Conservation (phyloP, 1,140 invertebrate species). For the Drosophila prosaltans region DNA sequence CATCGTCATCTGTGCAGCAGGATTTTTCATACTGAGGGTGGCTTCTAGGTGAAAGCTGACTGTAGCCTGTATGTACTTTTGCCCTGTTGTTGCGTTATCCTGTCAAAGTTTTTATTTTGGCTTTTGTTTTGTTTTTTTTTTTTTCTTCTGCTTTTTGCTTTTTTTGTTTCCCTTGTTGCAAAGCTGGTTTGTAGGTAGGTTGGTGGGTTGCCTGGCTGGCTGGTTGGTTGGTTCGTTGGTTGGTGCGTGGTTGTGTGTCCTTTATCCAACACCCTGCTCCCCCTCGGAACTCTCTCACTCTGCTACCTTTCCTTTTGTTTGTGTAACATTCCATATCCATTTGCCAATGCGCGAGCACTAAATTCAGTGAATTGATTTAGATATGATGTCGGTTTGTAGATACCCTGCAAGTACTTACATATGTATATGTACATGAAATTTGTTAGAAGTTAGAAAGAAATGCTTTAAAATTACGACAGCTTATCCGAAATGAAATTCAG, state of each 20-base stretch:
- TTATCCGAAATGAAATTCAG: no score
- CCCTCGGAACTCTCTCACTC: slow-evolving; percentile 19
- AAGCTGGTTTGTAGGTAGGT: slow-evolving; percentile 4
- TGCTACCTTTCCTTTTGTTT: slow-evolving; percentile 53
- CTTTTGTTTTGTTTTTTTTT: not conserved
- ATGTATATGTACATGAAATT: no score
- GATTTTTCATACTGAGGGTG: not conserved
- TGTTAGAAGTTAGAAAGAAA: no score
- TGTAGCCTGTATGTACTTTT: slow-evolving; percentile 4
- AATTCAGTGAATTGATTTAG: not conserved
- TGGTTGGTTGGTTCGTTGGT: slow-evolving; percentile 23
- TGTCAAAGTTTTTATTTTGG: slow-evolving; percentile 15
- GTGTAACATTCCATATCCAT: slow-evolving; percentile 79
- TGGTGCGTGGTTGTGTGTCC: slow-evolving; percentile 47
- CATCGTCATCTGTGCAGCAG: not conserved
- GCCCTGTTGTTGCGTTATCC: not conserved
- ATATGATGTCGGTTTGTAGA: not conserved
- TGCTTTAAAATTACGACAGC: no score
- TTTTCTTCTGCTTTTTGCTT: not conserved
- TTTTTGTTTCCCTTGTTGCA: not conserved
- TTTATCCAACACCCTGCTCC: slow-evolving; percentile 40
- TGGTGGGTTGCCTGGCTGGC: not conserved
- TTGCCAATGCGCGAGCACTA: slow-evolving; percentile 58
- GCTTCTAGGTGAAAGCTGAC: slow-evolving; percentile 2
- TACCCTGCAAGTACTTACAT: not conserved